Conservation (phyloP, 2,888 invertebrate species). For the Agrenia bidenticulata region DNA sequence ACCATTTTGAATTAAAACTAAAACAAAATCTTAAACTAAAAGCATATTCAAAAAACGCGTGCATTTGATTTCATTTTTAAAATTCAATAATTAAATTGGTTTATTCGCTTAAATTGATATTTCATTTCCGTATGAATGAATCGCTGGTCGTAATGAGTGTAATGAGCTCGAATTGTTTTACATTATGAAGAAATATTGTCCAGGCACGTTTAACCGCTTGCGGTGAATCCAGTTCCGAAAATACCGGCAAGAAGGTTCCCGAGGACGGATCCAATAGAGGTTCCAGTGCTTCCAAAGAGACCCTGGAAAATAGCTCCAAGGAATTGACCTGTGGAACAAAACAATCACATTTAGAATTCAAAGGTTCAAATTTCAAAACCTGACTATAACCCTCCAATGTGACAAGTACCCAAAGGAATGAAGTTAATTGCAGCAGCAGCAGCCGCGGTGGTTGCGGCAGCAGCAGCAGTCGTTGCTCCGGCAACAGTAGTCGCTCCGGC, state of each 20-base stretch:
- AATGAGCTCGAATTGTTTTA: too few species aligned
- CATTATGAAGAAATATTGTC: too few species aligned
- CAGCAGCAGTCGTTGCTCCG: background rate
- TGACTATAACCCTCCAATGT: background rate
- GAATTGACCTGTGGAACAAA: slow-evolving; percentile 5
- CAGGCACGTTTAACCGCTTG: background rate
- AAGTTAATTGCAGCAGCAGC: background rate
- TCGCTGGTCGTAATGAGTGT: too few species aligned
- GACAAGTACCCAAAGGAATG: slow-evolving; percentile 7
- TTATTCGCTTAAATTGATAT: too few species aligned
- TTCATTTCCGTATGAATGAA: too few species aligned
- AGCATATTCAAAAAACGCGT: too few species aligned
- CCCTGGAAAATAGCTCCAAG: background rate
- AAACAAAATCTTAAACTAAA: too few species aligned
- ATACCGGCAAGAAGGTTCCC: background rate
- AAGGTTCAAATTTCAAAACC: background rate
- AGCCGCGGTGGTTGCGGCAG: background rate
- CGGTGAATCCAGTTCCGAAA: slow-evolving; percentile 1
- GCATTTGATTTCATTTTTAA: too few species aligned
- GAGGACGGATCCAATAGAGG: background rate
- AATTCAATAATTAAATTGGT: too few species aligned
- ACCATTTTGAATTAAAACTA: too few species aligned
- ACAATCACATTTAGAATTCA: too few species aligned
- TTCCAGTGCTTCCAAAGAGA: slow-evolving; percentile 1
- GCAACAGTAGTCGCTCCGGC: too few species aligned